Conservation (phyloP, 2,888 invertebrate genomes). For the Monochamus alternatus region DNA sequence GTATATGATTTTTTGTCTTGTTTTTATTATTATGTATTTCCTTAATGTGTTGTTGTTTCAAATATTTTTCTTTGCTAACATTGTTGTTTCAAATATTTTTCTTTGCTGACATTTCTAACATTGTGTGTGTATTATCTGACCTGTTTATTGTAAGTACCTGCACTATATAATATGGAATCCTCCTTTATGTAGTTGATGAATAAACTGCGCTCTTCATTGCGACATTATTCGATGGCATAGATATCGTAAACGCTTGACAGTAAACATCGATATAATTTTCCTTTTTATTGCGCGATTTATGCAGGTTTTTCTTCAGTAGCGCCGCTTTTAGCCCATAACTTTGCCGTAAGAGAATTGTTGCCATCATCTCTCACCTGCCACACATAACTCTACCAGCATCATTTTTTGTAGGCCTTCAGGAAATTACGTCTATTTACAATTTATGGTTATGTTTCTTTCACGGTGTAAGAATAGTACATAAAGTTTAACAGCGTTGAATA, state of each 20-base stretch:
- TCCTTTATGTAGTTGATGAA: too few species aligned
- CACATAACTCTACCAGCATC: conserved; percentile 25
- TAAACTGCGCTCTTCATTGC: neutral
- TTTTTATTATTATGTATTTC: too few species aligned
- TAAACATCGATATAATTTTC: conserved; percentile 23
- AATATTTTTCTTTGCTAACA: too few species aligned
- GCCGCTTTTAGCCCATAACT: conserved; percentile 20
- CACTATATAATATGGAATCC: too few species aligned
- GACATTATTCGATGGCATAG: neutral
- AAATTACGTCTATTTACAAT: conserved; percentile 28
- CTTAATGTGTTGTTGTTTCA: too few species aligned
- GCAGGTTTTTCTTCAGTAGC: conserved; percentile 12
- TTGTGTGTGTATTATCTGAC: too few species aligned
- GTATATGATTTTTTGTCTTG: too few species aligned
- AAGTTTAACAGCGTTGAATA: neutral
- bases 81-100: too few species aligned
- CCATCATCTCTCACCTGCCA: conserved; percentile 33
- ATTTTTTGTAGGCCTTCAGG: conserved; percentile 11
- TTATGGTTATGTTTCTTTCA: conserved; percentile 18
- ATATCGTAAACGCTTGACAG: conserved; percentile 19
- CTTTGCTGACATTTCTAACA: too few species aligned
- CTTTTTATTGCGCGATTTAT: conserved; percentile 16
- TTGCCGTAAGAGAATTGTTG: conserved; percentile 18
- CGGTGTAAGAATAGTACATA: neutral
- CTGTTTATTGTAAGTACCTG: too few species aligned